Percentiles rank a stretch among this genome's conserved stretches.
phyloP scores from a whole-genome alignment of 2,888 invertebrate species.

The Machimus atricapillus region DNA sequence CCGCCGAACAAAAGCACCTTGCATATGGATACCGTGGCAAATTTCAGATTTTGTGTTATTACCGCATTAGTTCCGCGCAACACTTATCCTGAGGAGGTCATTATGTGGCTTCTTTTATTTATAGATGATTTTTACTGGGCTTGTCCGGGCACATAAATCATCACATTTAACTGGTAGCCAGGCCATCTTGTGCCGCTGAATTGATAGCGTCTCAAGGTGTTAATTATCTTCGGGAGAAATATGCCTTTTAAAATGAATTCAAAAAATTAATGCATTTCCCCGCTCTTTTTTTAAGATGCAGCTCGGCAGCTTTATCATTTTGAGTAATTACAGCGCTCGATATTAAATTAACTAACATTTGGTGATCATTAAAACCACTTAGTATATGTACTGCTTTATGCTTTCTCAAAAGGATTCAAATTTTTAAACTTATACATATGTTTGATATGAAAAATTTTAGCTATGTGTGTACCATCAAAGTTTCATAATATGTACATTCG shows the following conservation, averaged over 20 bases:
- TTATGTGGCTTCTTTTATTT: slow-evolving; percentile 37
- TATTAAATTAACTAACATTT: not conserved
- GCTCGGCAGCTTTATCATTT: not conserved
- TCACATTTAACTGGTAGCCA: slow-evolving; percentile 25
- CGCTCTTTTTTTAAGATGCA: not conserved
- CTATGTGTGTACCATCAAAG: no score
- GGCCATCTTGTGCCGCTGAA: slow-evolving; percentile 2
- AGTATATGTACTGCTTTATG: not conserved
- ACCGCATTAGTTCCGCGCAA: slow-evolving; percentile 43
- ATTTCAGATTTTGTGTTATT: slow-evolving; percentile 43
- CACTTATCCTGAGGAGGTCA: slow-evolving; percentile 31
- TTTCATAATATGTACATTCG: no score
- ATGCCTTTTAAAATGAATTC: slow-evolving; percentile 5
- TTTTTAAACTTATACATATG: no score
- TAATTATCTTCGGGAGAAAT: slow-evolving; percentile 14
- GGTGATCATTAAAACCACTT: not conserved
- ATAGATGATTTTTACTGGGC: slow-evolving; percentile 6
- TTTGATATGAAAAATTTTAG: no score
- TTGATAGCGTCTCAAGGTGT: slow-evolving; percentile 19
- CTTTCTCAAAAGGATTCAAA: not conserved
- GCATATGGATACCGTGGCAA: slow-evolving; percentile 37
- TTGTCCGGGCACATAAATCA: slow-evolving; percentile 14
- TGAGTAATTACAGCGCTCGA: not conserved
- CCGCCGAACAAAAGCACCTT: slow-evolving; percentile 27
- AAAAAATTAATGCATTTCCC: not conserved